Evolutionary conservation across 2,113 vertebrate species (phyloP), one percentile per base, ranked within the genome.

Genomic region (Sapayoa aenigma): DNA sequence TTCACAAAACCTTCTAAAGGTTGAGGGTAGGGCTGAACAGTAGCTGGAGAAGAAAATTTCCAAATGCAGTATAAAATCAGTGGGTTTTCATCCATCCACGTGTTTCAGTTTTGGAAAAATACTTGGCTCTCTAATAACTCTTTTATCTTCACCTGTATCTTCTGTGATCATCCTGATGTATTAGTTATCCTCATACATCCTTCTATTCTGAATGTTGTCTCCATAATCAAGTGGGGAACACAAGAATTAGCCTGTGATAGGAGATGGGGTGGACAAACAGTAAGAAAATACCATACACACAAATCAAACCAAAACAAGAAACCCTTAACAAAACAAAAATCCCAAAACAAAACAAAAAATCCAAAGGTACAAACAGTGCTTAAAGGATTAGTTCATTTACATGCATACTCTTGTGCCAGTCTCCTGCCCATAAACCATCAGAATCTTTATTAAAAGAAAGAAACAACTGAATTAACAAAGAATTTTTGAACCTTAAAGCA

Each of bases 271-370:
- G 22, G 25, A 33, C 14, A 35, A 49, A 73, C 25, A 14, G 11
- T 14, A 12, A 8, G n/a, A 19, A 33, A 22, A 41, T 18, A 4
- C 9, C 11, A n/a, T 9, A 65, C 18, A 55, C 13, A 62, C 31
- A 31, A 17, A 28, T 8, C 47, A 33, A 65, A 58, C 5, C 30
- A 39, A 25, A 59, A 27, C 11, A 14, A 30, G 72, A 42, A 42
- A 1, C 0, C 0, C 6, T 71, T 9, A 35, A 47, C 1, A 56
- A 75, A 62, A 33, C n/a, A 58, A n/a, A 52, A 5, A 3, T 3
- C 10, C 4, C 3, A 2, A 50, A 84, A 28, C 11, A 35, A 59
- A 52, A 53, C 14, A 67, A 25, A 16, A 59, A 60, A n/a, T 19
- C 25, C 14, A 66, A 28, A 63, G 21, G 5, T 78, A 52, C 22